Percentiles rank a stretch among this genome's conserved stretches.
Evolutionary conservation across 2,797 vertebrate genomes (phyloP).

Genomic region (Pantherophis vulpinus): DNA sequence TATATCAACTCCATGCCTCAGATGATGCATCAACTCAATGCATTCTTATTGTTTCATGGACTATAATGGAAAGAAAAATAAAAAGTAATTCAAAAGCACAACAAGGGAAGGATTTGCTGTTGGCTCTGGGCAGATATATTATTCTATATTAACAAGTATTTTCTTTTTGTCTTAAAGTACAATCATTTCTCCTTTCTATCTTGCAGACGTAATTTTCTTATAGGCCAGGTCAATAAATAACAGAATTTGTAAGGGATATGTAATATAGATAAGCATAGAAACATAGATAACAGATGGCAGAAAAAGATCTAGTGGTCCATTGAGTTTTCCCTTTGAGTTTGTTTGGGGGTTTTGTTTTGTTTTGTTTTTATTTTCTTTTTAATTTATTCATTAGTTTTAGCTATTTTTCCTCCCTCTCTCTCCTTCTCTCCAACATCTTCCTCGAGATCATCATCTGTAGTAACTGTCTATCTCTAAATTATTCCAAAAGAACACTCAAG

Average conservation of each 20-base stretch:
- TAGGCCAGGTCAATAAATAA: neutral
- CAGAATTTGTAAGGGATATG: neutral
- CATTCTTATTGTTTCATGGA: neutral
- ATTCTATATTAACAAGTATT: neutral
- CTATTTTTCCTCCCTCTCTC: neutral
- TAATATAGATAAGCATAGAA: neutral
- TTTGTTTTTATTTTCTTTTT: neutral
- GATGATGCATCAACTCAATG: neutral
- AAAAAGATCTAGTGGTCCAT: neutral
- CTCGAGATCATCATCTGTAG: neutral
- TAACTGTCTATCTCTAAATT: neutral
- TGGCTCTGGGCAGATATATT: neutral
- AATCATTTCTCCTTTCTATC: neutral
- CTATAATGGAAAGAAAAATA: neutral
- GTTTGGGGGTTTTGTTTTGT: neutral
- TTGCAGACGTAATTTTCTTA: neutral
- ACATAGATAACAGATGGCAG: neutral
- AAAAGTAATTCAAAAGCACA: neutral
- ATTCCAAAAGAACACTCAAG: slow-evolving; percentile 6
- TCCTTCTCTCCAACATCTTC: neutral
- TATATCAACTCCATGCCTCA: neutral
- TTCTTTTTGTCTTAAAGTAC: neutral
- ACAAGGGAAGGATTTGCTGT: neutral
- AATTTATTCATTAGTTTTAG: neutral
- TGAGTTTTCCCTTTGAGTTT: neutral